These are phyloP conservation scores for Megaceryle torquata DNA, from an alignment of 2,113 vertebrate species.

Conservation along the genomic window DNA sequence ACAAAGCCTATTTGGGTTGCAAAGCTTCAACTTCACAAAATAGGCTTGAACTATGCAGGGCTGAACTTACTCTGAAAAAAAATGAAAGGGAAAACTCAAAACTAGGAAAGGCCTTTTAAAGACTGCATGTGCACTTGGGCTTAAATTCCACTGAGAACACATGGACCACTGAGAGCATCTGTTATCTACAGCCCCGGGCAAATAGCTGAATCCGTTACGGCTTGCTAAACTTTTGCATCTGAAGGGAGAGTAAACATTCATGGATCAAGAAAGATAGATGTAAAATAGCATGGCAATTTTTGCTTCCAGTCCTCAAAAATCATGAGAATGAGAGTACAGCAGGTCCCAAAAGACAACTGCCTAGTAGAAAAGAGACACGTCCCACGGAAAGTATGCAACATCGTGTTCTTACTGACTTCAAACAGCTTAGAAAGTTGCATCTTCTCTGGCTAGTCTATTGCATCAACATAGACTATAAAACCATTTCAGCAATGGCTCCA, in stretches of 20 bases:
- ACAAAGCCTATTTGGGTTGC: neutral
- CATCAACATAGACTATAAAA: no score
- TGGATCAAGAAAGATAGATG: neutral
- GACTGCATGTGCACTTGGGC: neutral
- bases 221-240: neutral
- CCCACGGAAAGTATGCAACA: neutral
- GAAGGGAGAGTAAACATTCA: neutral
- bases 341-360: neutral
- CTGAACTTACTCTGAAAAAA: neutral
- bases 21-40: neutral
- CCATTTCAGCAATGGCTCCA: neutral
- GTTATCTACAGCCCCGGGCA: constrained; percentile 33
- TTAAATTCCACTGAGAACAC: neutral
- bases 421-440: neutral
- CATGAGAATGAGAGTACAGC: neutral
- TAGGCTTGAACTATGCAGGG: neutral
- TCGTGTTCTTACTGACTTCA: neutral
- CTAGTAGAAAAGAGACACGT: neutral
- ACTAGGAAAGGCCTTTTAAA: neutral
- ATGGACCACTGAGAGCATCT: constrained; percentile 33
- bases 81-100: neutral
- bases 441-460: neutral
- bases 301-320: neutral
- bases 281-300: neutral
- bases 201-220: neutral